A percentile compares a stretch with the other conserved stretches of the same genome.
phyloP scores from a whole-genome alignment of 2,113 vertebrate species.

The Zingel zingel region DNA sequence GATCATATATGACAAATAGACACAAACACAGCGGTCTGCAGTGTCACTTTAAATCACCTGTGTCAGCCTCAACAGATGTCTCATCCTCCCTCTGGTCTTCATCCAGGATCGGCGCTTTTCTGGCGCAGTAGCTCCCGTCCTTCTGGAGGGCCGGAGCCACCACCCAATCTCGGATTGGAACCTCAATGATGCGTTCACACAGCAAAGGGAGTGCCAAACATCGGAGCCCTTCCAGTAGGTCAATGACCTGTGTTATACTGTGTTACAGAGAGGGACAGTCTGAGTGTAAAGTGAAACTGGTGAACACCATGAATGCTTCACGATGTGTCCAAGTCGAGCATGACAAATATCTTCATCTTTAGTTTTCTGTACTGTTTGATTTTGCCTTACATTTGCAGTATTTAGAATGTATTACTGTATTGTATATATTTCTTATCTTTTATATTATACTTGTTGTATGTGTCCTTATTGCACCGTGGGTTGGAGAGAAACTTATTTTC shows the following conservation, averaged over 20 bases:
- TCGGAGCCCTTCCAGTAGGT: slow-evolving; percentile 89
- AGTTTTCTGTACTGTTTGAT: too few species aligned
- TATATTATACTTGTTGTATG: too few species aligned
- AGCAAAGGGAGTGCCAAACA: slow-evolving; percentile 82
- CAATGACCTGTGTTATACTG: slow-evolving; percentile 93
- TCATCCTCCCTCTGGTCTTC: slow-evolving; percentile 66
- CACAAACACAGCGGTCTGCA: fast-evolving
- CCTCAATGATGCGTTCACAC: slow-evolving; percentile 90
- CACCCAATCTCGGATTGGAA: slow-evolving; percentile 89
- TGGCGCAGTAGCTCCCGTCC: slow-evolving; percentile 77
- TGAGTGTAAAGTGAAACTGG: background rate
- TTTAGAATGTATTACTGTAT: too few species aligned
- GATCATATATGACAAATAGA: background rate
- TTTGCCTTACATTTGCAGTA: too few species aligned
- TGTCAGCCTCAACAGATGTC: slow-evolving; percentile 50
- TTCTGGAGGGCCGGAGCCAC: slow-evolving; percentile 87
- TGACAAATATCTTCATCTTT: too few species aligned
- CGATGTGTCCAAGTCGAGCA: background rate
- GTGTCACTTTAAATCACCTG: slow-evolving; percentile 64
- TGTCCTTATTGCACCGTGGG: too few species aligned
- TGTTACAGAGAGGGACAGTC: fast-evolving
- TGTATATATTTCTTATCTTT: too few species aligned
- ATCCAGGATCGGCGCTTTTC: slow-evolving; percentile 60
- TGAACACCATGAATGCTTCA: background rate
- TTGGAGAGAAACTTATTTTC: too few species aligned